These are phyloP conservation scores for Wiebesia pumilae DNA, from an alignment of 1,140 invertebrate species.

Conservation along the genomic window DNA sequence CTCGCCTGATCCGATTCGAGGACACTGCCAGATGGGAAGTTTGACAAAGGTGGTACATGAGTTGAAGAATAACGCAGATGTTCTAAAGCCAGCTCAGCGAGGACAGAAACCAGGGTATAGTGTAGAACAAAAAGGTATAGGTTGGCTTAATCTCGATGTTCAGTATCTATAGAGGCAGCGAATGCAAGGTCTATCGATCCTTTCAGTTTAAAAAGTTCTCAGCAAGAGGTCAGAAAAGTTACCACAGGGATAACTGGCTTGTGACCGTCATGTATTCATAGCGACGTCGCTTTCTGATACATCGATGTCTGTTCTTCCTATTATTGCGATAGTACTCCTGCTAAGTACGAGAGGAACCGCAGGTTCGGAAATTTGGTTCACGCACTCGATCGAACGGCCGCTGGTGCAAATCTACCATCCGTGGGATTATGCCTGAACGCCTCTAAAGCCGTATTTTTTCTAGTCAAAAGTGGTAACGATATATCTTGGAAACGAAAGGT, in stretches of 20 bases:
- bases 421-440: constrained; percentile 82
- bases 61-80: constrained; percentile 87
- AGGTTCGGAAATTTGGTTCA: constrained; percentile 85
- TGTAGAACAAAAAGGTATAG: no score
- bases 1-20: constrained; percentile 77
- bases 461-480: constrained; percentile 24
- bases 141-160: no score
- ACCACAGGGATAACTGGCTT: no score
- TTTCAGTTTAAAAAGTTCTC: no score
- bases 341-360: constrained; percentile 82
- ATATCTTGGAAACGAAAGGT: no score
- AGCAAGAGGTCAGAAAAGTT: no score
- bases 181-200: no score
- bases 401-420: constrained; percentile 85
- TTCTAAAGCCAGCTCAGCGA: constrained; percentile 85
- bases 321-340: constrained; percentile 67
- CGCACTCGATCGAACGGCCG: constrained; percentile 74
- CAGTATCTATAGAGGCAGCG: no score
- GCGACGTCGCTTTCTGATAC: no score
- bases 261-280: no score
- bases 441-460: constrained; percentile 78
- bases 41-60: no score
- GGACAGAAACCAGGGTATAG: constrained; percentile 87
- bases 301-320: no score
- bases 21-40: constrained; percentile 82